Evolutionary conservation across 1,140 invertebrate species (phyloP).

Genomic region (Drosophila tsacasi): DNA sequence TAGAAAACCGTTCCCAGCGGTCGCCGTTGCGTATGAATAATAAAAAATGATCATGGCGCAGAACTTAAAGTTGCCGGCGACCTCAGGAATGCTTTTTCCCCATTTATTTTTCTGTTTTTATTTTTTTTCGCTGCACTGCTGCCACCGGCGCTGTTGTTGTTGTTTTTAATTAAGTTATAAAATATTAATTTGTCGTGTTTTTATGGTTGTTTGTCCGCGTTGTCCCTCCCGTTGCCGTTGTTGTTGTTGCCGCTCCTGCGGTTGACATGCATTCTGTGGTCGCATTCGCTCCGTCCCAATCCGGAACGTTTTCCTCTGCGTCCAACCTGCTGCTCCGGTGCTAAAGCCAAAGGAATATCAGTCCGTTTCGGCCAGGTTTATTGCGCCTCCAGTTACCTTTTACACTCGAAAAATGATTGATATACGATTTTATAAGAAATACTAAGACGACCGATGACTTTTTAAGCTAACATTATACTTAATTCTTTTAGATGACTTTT

Average conservation of each 20-base stretch:
- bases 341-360: conserved; percentile 3
- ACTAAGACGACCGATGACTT: not conserved
- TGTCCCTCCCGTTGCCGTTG: conserved; percentile 19
- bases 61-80: conserved; percentile 62
- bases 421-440: not conserved
- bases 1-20: conserved; percentile 46
- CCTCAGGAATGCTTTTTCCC: conserved; percentile 54
- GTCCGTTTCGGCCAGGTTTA: conserved; percentile 38
- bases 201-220: conserved; percentile 40
- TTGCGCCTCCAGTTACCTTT: conserved; percentile 14
- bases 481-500: not conserved
- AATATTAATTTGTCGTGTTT: conserved; percentile 73
- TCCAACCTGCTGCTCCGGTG: conserved; percentile 2
- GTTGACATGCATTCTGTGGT: conserved; percentile 76
- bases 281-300: conserved; percentile 33
- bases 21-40: conserved; percentile 67
- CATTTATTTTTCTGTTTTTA: conserved; percentile 60
- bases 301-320: conserved; percentile 15
- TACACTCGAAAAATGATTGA: not conserved
- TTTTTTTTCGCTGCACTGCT: conserved; percentile 37
- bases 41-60: conserved; percentile 53
- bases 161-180: conserved; percentile 80
- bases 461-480: not conserved
- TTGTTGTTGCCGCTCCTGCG: conserved; percentile 35
- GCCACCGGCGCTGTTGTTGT: conserved; percentile 23